phyloP scores from a whole-genome alignment of 2,888 invertebrate species.

The Latrodectus hesperus region DNA sequence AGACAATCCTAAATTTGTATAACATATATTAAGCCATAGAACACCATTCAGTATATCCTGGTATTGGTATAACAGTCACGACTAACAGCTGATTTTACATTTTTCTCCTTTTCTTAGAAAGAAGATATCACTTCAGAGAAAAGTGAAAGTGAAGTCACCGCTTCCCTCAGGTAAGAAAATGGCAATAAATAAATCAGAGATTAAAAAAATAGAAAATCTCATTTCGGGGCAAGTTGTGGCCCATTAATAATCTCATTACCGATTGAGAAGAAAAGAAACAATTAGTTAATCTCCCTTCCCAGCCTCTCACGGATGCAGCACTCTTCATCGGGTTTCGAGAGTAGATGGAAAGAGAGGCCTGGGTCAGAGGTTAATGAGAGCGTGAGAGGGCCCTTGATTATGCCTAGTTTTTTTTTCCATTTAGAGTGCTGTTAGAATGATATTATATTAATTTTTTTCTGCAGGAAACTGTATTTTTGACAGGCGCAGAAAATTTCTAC shows the following conservation, averaged over 20 bases:
- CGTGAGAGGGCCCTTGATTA: neutral
- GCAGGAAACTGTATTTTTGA: no score
- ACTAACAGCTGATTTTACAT: no score
- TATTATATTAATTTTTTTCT: neutral
- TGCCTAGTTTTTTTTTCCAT: neutral
- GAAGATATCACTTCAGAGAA: neutral
- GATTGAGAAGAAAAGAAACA: conserved; percentile 23
- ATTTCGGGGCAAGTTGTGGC: conserved; percentile 24
- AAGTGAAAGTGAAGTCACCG: neutral
- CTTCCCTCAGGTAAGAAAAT: neutral
- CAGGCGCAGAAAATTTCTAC: no score
- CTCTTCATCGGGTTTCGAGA: conserved; percentile 18
- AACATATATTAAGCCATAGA: no score
- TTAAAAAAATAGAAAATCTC: conserved; percentile 13
- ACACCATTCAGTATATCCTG: no score
- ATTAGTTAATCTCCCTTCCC: conserved; percentile 44
- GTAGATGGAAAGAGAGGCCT: neutral
- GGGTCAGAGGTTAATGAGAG: conserved; percentile 54
- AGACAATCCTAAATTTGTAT: no score
- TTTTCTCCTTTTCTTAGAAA: no score
- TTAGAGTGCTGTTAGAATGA: neutral
- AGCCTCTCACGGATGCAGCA: conserved; percentile 43
- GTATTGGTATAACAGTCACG: no score
- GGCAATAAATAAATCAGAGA: neutral
- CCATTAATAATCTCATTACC: conserved; percentile 66